These are phyloP conservation scores for Sicus ferrugineus DNA, from an alignment of 2,888 invertebrate species.

Conservation along the genomic window DNA sequence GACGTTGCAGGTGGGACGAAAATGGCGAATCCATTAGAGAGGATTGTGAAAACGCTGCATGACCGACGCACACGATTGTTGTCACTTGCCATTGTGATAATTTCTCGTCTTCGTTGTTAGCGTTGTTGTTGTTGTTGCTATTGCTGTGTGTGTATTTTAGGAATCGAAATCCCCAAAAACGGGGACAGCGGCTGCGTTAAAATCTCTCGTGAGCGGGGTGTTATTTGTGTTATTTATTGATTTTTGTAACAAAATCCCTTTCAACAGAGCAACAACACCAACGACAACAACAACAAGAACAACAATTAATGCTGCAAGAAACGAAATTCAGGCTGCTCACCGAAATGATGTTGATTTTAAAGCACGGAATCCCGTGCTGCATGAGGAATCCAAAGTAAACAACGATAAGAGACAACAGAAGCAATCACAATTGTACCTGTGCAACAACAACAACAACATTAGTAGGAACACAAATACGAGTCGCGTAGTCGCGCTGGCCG, in stretches of 20 bases:
- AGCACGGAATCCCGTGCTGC: background rate
- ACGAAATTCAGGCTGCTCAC: background rate
- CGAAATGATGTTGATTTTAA: background rate
- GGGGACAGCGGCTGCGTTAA: background rate
- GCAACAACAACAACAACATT: background rate
- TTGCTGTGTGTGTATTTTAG: background rate
- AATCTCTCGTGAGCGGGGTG: background rate
- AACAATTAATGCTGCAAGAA: background rate
- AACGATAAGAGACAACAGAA: background rate
- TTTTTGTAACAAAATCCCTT: too few relatives aligned
- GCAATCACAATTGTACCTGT: background rate
- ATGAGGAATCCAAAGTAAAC: background rate
- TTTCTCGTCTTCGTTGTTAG: background rate
- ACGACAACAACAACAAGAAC: background rate
- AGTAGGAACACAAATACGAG: background rate
- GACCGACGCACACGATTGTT: background rate
- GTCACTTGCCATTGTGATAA: background rate
- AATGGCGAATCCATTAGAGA: conserved; percentile 13
- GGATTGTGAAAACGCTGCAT: conserved; percentile 9
- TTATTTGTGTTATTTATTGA: too few relatives aligned
- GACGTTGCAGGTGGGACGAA: too few relatives aligned
- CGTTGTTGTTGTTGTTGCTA: background rate
- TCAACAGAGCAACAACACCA: background rate
- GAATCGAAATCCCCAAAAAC: background rate
- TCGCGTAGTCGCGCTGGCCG: background rate